These are phyloP conservation scores for Calephelis nemesis DNA, from an alignment of 1,140 invertebrate genomes.

Conservation along the genomic window DNA sequence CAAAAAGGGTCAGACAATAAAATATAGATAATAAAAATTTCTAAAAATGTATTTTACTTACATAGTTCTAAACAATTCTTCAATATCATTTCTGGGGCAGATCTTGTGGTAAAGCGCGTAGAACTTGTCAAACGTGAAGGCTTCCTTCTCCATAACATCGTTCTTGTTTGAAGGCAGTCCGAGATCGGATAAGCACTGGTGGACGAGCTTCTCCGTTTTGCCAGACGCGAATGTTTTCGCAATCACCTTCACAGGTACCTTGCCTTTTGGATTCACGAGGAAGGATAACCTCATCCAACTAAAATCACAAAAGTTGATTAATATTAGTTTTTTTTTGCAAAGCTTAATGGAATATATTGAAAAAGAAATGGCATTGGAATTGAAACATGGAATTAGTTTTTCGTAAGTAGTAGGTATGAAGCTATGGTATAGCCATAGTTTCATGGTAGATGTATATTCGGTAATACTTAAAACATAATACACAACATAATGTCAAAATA, in stretches of 20 bases:
- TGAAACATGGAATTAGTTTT: too few relatives aligned
- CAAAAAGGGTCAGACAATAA: too few relatives aligned
- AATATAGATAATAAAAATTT: too few relatives aligned
- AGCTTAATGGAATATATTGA: too few relatives aligned
- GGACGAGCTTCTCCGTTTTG: conserved; percentile 97
- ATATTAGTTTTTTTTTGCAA: too few relatives aligned
- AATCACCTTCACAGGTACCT: conserved; percentile 98
- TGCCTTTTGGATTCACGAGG: conserved; percentile 94
- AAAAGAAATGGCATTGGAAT: too few relatives aligned
- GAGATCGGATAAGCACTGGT: conserved; percentile 96
- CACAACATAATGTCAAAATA: too few relatives aligned
- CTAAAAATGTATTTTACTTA: too few relatives aligned
- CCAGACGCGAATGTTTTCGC: conserved; percentile 98
- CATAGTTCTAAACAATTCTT: conserved; percentile 98
- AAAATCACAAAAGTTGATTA: conserved; percentile 31
- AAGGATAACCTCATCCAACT: conserved; percentile 99
- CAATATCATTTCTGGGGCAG: conserved; percentile 99
- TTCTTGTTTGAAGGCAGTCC: conserved; percentile 97
- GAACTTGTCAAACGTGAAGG: conserved; percentile 99
- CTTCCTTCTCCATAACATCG: conserved; percentile 95
- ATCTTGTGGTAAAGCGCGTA: conserved; percentile 99
- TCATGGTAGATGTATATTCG: too few relatives aligned
- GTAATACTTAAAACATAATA: too few relatives aligned
- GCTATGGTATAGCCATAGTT: too few relatives aligned
- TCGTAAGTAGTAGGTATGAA: too few relatives aligned